Percentiles rank a stretch among this genome's conserved stretches.
Conservation (phyloP, 1,140 invertebrate species). For the Caenorhabditis inopinata region DNA sequence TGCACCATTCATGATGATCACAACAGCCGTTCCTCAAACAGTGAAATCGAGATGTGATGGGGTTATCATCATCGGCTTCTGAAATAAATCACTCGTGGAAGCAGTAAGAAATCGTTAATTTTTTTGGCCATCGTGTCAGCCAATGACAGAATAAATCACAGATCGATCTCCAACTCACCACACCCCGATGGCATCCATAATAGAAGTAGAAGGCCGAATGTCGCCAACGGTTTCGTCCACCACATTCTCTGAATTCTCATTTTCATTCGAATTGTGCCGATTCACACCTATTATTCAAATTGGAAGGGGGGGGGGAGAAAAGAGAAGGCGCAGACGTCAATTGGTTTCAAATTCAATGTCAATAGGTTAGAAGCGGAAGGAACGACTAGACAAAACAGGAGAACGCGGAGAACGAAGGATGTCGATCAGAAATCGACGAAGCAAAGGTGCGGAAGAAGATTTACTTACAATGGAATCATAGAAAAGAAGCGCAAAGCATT, state of each 20-base stretch:
- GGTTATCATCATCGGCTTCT: slow-evolving; percentile 40
- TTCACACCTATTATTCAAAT: slow-evolving; percentile 29
- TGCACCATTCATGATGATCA: slow-evolving; percentile 66
- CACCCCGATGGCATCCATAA: slow-evolving; percentile 26
- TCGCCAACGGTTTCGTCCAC: slow-evolving; percentile 27
- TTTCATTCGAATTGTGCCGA: slow-evolving; percentile 14
- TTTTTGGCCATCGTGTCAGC: no score
- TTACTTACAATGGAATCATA: neutral
- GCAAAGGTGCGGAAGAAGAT: neutral
- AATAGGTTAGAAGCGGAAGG: neutral
- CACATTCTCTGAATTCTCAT: slow-evolving; percentile 30
- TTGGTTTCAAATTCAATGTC: slow-evolving; percentile 29
- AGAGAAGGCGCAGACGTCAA: slow-evolving; percentile 7
- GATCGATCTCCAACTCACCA: no score
- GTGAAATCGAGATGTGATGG: slow-evolving; percentile 61
- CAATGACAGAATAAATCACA: no score
- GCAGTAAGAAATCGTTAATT: no score
- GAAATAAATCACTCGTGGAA: no score
- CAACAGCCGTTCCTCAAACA: slow-evolving; percentile 64
- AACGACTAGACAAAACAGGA: neutral
- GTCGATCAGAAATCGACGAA: slow-evolving; percentile 9
- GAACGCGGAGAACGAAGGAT: neutral
- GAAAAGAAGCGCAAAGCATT: neutral
- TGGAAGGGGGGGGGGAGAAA: neutral
- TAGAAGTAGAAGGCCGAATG: neutral